These are phyloP conservation scores for Ferdinandea cuprea DNA, from an alignment of 2,888 invertebrate genomes.

Conservation along the genomic window DNA sequence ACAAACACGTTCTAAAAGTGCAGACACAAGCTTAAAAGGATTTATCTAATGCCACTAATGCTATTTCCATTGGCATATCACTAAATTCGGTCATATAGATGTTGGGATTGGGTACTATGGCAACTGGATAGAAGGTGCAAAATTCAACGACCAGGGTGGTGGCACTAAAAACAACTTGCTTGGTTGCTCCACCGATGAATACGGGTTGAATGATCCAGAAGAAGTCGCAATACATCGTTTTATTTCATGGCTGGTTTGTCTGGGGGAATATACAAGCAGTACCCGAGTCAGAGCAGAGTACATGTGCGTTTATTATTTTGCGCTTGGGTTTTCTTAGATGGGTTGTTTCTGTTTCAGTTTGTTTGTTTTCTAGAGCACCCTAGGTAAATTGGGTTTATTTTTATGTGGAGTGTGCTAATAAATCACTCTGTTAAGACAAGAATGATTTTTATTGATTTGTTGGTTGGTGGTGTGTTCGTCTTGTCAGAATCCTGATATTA, in stretches of 20 bases:
- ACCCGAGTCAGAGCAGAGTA: background rate
- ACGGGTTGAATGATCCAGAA: constrained; percentile 58
- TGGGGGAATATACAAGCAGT: background rate
- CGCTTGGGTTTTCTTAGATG: constrained; percentile 42
- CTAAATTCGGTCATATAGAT: constrained; percentile 31
- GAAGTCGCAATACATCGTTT: constrained; percentile 39
- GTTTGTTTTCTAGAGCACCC: constrained; percentile 30
- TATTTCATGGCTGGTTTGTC: constrained; percentile 22
- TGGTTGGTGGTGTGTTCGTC: constrained; percentile 23
- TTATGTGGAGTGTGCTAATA: constrained; percentile 48
- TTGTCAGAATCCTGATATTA: constrained; percentile 38
- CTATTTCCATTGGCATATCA: constrained; percentile 54
- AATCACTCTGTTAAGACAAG: constrained; percentile 57
- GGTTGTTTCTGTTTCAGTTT: constrained; percentile 47
- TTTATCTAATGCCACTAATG: constrained; percentile 58
- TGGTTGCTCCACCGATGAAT: constrained; percentile 33
- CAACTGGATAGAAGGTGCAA: constrained; percentile 49
- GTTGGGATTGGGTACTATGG: constrained; percentile 14
- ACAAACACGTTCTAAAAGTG: constrained; percentile 52
- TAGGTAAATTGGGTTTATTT: constrained; percentile 52
- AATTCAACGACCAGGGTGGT: constrained; percentile 47
- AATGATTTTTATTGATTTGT: constrained; percentile 62
- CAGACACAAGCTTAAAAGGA: constrained; percentile 65
- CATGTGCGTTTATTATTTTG: constrained; percentile 52
- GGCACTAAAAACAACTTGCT: constrained; percentile 16